Percentiles rank a stretch among this genome's conserved stretches.
These are phyloP conservation scores for Pachycephala philippinensis DNA, from an alignment of 2,113 vertebrate species.

Conservation along the genomic window DNA sequence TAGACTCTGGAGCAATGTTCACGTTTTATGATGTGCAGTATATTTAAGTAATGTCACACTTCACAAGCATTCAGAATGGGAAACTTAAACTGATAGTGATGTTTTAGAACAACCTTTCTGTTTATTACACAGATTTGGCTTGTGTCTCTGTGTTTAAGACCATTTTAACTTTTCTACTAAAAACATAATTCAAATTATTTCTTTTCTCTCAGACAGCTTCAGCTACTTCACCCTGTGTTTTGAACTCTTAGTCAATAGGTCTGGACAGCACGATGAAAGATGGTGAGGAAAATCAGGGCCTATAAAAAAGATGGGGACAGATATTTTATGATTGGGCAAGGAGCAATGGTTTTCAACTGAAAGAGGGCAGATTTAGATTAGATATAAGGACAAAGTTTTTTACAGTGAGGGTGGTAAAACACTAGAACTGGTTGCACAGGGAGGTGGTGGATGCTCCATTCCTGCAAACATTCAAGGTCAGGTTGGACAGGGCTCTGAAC, in stretches of 20 bases:
- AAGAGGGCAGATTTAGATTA: neutral
- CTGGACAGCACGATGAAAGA: neutral
- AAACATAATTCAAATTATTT: neutral
- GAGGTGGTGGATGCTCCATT: neutral
- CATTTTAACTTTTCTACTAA: neutral
- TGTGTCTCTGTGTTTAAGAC: neutral
- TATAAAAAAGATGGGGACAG: neutral
- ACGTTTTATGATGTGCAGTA: neutral
- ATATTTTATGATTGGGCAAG: neutral
- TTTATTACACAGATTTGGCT: neutral
- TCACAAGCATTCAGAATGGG: neutral
- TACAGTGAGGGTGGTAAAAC: neutral
- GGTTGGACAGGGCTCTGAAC: rapidly evolving
- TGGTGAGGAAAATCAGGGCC: neutral
- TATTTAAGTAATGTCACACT: neutral
- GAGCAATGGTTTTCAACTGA: neutral
- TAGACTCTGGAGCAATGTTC: neutral
- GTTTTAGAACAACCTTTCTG: neutral
- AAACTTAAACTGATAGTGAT: neutral
- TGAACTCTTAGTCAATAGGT: neutral
- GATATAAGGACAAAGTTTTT: neutral
- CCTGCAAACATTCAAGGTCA: neutral
- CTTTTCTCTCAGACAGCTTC: neutral
- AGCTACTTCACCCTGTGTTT: neutral
- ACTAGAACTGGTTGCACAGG: neutral